A percentile compares a stretch with the other conserved stretches of the same genome.
Conservation (phyloP, 1,140 invertebrate genomes). For the Zaprionus gabonicus region DNA sequence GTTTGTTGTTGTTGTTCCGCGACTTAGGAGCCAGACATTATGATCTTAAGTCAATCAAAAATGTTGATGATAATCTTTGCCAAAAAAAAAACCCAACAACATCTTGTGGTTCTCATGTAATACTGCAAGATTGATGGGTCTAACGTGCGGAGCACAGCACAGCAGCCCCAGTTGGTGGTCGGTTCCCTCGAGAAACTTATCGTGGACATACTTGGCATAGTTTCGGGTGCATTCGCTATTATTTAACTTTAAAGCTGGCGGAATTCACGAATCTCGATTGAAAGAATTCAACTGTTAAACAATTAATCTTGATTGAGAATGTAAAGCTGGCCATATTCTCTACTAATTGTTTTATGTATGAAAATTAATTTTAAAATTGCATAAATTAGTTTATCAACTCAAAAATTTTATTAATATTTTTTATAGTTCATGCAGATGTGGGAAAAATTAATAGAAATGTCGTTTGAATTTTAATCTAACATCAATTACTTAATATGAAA, state of each 20-base stretch:
- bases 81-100: slow-evolving; percentile 21
- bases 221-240: neutral
- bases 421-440: too few species aligned
- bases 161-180: slow-evolving; percentile 19
- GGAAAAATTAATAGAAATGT: neutral
- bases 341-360: too few species aligned
- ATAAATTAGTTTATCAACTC: too few species aligned
- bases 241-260: too few species aligned
- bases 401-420: too few species aligned
- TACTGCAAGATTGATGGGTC: slow-evolving; percentile 55
- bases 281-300: too few species aligned
- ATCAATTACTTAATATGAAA: too few species aligned
- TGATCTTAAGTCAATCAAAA: slow-evolving; percentile 39
- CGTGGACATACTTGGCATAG: slow-evolving; percentile 5
- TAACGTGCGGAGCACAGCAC: slow-evolving; percentile 12
- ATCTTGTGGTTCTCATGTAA: slow-evolving; percentile 36
- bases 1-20: slow-evolving; percentile 13
- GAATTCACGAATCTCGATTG: too few species aligned
- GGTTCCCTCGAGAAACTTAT: slow-evolving; percentile 1
- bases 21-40: slow-evolving; percentile 28
- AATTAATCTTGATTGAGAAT: too few species aligned
- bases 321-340: too few species aligned
- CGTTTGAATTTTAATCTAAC: too few species aligned
- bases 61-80: slow-evolving; percentile 38
- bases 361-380: too few species aligned